Evolutionary conservation across 2,888 invertebrate species (phyloP), one percentile per base, ranked within the genome.

Genomic region (Aleiodes alternator): DNA sequence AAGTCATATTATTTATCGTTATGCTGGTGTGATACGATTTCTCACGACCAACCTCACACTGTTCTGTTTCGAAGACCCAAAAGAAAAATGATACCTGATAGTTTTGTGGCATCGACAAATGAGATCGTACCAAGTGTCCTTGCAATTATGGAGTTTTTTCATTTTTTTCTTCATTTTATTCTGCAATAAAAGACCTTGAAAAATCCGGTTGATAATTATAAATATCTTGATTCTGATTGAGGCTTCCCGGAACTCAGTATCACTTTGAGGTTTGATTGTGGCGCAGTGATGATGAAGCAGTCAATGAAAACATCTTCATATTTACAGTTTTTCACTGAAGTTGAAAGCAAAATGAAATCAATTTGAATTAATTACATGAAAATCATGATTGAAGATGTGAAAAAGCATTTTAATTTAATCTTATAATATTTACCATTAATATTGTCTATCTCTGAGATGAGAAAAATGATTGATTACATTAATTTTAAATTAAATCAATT

Each of bases 171-270:
- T 23, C 23, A 55, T n/a, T 14, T n/a, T 4, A 48, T 14, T 77
- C 23, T 51, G 48, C 51, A 34, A 43, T 66, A 3, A 34, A 34
- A 34, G 72, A 38, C 76, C 74, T 75, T 73, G 73, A 38, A 43
- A 43, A 72, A 75, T 76, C 78, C 68, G 68, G 78, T 78, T 72
- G 74, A 66, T 50, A 59, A 69, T 68, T 51, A 53, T 56, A 55
- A 68, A 71, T 71, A 70, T 34, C 69, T 50, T 50, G n/a, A 43
- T 29, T 61, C 69, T 53, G 51, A 72, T 69, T 55, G 43, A 68
- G 9, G n/a, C 59, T 68, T 69, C 16, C 59, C 66, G 48, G 72
- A 75, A 75, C 69, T 73, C 38, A 66, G 66, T 75, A 69, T 3
- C 29, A 23, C 12, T 14, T 48, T n/a, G 51, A 43, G 38, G 64